Evolutionary conservation across 2,888 invertebrate species (phyloP).

Genomic region (Amorpha juglandis): DNA sequence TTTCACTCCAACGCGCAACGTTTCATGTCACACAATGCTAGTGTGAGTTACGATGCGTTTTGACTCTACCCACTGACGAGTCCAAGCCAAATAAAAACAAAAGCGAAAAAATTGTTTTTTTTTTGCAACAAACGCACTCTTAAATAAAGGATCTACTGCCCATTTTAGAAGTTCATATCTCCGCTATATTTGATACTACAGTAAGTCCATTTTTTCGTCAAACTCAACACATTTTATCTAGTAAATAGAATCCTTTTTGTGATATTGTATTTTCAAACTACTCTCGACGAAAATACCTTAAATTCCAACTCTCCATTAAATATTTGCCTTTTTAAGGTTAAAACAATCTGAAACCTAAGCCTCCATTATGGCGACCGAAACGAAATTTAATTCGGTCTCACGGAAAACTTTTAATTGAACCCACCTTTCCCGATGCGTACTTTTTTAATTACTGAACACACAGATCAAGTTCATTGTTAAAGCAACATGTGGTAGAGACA

Average conservation of each 20-base stretch:
- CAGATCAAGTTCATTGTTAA: slow-evolving; percentile 37
- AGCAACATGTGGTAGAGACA: slow-evolving; percentile 1
- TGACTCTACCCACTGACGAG: too few relatives aligned
- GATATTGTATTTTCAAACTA: background rate
- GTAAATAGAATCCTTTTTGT: background rate
- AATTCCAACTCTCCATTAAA: background rate
- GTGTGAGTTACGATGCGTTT: too few relatives aligned
- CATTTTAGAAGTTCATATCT: too few relatives aligned
- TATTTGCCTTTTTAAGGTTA: background rate
- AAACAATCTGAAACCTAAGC: slow-evolving; percentile 8
- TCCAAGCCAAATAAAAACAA: too few relatives aligned
- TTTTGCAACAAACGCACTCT: too few relatives aligned
- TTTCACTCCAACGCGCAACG: too few relatives aligned
- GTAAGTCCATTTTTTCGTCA: too few relatives aligned
- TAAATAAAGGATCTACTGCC: too few relatives aligned
- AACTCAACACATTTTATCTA: too few relatives aligned
- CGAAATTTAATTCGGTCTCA: slow-evolving; percentile 45
- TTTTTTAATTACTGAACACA: slow-evolving; percentile 57
- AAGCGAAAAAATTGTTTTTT: too few relatives aligned
- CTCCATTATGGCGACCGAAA: slow-evolving; percentile 37
- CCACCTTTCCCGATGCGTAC: slow-evolving; percentile 52
- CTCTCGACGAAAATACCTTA: background rate
- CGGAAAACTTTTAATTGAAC: slow-evolving; percentile 68
- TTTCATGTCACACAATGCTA: too few relatives aligned
- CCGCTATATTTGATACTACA: too few relatives aligned